Percentiles rank a stretch among this genome's conserved stretches.
phyloP scores from a whole-genome alignment of 2,113 vertebrate genomes.

The Paradisaea rubra region DNA sequence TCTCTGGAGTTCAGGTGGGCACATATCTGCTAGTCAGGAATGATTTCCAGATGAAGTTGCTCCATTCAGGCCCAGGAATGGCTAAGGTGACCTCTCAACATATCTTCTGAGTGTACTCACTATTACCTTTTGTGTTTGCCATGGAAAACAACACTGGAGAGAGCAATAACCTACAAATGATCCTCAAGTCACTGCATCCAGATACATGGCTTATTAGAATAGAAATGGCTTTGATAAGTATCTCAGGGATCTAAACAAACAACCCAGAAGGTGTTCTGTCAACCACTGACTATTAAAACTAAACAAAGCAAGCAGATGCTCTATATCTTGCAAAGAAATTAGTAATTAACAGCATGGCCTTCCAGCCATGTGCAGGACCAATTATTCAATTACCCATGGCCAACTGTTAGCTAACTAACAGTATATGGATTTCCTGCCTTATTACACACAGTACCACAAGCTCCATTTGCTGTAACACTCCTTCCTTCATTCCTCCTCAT shows the following conservation, averaged over 20 bases:
- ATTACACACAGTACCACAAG: neutral
- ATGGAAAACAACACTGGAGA: neutral
- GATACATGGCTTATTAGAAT: neutral
- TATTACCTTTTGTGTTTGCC: neutral
- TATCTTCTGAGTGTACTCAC: neutral
- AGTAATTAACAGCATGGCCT: conserved; percentile 4
- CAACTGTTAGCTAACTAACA: neutral
- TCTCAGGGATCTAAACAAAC: neutral
- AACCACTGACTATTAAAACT: neutral
- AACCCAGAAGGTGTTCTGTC: neutral
- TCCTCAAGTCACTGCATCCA: neutral
- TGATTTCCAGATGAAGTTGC: neutral
- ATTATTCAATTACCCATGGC: neutral
- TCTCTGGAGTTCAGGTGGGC: neutral
- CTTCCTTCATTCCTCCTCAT: neutral
- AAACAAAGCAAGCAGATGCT: neutral
- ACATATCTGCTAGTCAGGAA: neutral
- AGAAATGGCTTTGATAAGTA: neutral
- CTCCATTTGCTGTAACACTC: neutral
- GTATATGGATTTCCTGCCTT: neutral
- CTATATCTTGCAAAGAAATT: neutral
- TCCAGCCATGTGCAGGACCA: neutral
- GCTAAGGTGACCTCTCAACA: neutral
- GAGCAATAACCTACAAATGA: neutral
- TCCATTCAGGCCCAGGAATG: neutral